These are phyloP conservation scores for Eriosoma lanigerum DNA, from an alignment of 1,140 invertebrate species.

Conservation along the genomic window DNA sequence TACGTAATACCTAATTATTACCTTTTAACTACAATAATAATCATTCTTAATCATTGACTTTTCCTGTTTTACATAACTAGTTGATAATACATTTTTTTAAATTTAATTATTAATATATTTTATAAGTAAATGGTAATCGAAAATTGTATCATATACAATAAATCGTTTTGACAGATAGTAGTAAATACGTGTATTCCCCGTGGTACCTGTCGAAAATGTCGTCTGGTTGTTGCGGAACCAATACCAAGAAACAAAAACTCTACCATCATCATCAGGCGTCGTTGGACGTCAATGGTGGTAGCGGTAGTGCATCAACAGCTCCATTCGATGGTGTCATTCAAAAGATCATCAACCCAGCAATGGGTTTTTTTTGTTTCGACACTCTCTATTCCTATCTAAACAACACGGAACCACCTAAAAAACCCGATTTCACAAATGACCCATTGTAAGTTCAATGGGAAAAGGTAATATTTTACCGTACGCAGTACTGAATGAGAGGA, in stretches of 20 bases:
- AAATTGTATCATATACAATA: too few species aligned
- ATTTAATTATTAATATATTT: too few species aligned
- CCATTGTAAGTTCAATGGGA: slow-evolving; percentile 77
- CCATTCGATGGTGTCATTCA: slow-evolving; percentile 55
- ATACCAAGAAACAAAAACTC: slow-evolving; percentile 72
- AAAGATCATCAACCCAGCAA: slow-evolving; percentile 85
- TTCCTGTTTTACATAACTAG: too few species aligned
- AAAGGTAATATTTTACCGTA: slow-evolving; percentile 40
- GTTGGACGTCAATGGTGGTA: slow-evolving; percentile 38
- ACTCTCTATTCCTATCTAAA: slow-evolving; percentile 92
- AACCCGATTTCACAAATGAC: slow-evolving; percentile 90
- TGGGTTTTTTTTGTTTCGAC: slow-evolving; percentile 99
- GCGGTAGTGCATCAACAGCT: slow-evolving; percentile 26
- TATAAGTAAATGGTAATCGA: too few species aligned
- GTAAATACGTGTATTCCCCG: too few species aligned
- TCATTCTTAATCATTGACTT: too few species aligned
- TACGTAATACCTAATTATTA: too few species aligned
- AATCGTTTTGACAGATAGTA: too few species aligned
- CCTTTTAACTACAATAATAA: too few species aligned
- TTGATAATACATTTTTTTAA: too few species aligned
- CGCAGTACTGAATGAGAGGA: not conserved
- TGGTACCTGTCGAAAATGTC: slow-evolving; percentile 64
- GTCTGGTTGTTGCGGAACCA: slow-evolving; percentile 83
- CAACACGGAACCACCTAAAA: slow-evolving; percentile 85
- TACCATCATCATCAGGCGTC: slow-evolving; percentile 34